phyloP scores from a whole-genome alignment of 2,113 vertebrate species.

The Takifugu flavidus region DNA sequence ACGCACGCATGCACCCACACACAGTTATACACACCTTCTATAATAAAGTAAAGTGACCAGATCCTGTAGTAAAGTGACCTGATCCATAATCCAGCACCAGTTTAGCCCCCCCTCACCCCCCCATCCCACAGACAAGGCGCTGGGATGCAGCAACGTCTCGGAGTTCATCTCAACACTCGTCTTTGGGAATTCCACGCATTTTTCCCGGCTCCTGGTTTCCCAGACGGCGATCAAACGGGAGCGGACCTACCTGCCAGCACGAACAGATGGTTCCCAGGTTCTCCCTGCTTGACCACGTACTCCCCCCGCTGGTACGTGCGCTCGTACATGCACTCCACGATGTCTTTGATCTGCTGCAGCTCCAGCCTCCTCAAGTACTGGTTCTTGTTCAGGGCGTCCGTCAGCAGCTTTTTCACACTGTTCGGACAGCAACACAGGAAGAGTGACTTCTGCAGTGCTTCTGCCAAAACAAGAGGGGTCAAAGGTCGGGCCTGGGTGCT shows the following conservation, averaged over 20 bases:
- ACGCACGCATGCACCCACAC: too few species aligned
- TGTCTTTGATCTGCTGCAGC: conserved; percentile 86
- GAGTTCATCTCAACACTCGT: background rate
- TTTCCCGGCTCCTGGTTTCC: background rate
- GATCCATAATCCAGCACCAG: too few species aligned
- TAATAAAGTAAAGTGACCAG: too few species aligned
- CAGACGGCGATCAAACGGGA: background rate
- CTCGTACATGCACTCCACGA: conserved; percentile 94
- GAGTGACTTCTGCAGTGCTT: too few species aligned
- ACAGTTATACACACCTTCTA: too few species aligned
- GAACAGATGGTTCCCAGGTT: conserved; percentile 87
- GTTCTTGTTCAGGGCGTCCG: conserved; percentile 86
- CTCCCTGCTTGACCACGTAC: conserved; percentile 85
- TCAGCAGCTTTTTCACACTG: conserved; percentile 89
- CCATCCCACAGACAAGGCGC: too few species aligned
- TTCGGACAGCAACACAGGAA: background rate
- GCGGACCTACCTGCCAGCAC: conserved; percentile 82
- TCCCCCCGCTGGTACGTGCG: conserved; percentile 84
- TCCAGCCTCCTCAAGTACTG: conserved; percentile 89
- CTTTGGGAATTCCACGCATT: background rate
- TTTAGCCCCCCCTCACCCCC: too few species aligned
- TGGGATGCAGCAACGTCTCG: too few species aligned
- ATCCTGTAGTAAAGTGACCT: too few species aligned
- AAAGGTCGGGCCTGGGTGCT: too few species aligned
- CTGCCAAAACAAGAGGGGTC: background rate